Evolutionary conservation across 2,797 vertebrate species (phyloP).

Genomic region (Borostomias antarcticus): DNA sequence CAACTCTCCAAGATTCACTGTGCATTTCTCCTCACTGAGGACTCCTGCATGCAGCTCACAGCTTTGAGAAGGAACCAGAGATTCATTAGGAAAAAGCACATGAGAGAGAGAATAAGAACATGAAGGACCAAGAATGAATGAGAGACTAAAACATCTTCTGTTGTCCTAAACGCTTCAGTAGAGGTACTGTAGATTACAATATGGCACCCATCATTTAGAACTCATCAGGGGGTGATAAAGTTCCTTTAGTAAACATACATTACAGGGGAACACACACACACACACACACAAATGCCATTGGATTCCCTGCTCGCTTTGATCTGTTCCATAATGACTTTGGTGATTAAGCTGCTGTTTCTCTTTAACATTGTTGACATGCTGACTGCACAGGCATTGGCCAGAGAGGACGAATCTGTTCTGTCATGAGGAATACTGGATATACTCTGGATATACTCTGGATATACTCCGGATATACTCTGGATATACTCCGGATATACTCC

Average conservation of each 20-base stretch:
- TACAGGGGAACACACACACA: neutral
- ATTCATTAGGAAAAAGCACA: constrained; percentile 28
- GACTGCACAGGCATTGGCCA: constrained; percentile 49
- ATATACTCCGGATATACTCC: no score
- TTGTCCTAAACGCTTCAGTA: constrained; percentile 43
- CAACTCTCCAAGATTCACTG: no score
- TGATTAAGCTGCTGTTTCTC: constrained; percentile 68
- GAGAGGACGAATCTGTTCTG: constrained; percentile 55
- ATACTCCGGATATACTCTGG: no score
- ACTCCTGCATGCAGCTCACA: no score
- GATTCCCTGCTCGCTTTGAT: constrained; percentile 48
- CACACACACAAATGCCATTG: neutral
- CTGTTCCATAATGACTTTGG: constrained; percentile 67
- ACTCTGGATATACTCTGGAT: no score
- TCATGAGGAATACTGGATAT: constrained; percentile 24
- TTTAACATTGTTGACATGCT: constrained; percentile 68
- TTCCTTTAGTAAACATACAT: neutral
- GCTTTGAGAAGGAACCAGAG: constrained; percentile 37
- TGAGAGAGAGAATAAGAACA: constrained; percentile 29
- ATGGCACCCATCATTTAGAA: constrained; percentile 41
- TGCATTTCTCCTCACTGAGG: no score
- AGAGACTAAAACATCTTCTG: constrained; percentile 19
- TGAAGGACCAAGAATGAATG: neutral
- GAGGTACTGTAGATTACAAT: constrained; percentile 57
- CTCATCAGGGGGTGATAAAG: constrained; percentile 39